Evolutionary conservation across 1,140 invertebrate genomes (phyloP).

Genomic region (Drosophila teissieri): DNA sequence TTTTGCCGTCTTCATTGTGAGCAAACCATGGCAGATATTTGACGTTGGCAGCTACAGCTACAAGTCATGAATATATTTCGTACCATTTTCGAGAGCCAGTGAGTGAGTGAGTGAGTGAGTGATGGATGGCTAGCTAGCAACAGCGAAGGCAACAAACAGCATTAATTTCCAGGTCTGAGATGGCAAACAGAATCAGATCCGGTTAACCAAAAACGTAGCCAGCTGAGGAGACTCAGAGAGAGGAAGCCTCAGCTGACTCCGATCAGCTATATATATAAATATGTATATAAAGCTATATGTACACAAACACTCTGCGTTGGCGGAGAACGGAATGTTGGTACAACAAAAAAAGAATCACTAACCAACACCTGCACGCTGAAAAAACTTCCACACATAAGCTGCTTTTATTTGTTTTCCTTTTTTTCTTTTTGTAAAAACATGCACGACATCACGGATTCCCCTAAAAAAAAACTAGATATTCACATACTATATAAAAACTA

Average conservation of each 20-base stretch:
- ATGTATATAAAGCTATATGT: slow-evolving; percentile 23
- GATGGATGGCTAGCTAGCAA: slow-evolving; percentile 63
- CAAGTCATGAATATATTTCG: slow-evolving; percentile 59
- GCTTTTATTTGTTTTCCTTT: slow-evolving; percentile 14
- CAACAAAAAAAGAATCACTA: slow-evolving; percentile 13
- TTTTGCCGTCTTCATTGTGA: slow-evolving; percentile 8
- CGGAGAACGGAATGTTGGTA: slow-evolving; percentile 56
- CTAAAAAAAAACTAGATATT: slow-evolving; percentile 30
- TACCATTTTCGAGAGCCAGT: slow-evolving; percentile 73
- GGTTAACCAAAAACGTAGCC: slow-evolving; percentile 70
- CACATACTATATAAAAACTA: slow-evolving; percentile 8
- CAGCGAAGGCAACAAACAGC: slow-evolving; percentile 35
- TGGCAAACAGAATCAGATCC: slow-evolving; percentile 72
- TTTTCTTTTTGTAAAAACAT: slow-evolving; percentile 41
- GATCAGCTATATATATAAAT: slow-evolving; percentile 33
- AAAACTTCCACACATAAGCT: slow-evolving; percentile 19
- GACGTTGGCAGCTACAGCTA: slow-evolving; percentile 52
- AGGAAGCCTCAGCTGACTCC: slow-evolving; percentile 65
- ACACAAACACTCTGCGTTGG: slow-evolving; percentile 53
- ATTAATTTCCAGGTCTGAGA: slow-evolving; percentile 49
- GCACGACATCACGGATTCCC: slow-evolving; percentile 67
- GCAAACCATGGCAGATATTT: slow-evolving; percentile 41
- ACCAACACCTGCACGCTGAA: slow-evolving; percentile 45
- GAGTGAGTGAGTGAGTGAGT: slow-evolving; percentile 43
- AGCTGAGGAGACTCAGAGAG: slow-evolving; percentile 24